These are phyloP conservation scores for Apogon hyalosoma DNA, from an alignment of 2,797 vertebrate species.

Conservation along the genomic window DNA sequence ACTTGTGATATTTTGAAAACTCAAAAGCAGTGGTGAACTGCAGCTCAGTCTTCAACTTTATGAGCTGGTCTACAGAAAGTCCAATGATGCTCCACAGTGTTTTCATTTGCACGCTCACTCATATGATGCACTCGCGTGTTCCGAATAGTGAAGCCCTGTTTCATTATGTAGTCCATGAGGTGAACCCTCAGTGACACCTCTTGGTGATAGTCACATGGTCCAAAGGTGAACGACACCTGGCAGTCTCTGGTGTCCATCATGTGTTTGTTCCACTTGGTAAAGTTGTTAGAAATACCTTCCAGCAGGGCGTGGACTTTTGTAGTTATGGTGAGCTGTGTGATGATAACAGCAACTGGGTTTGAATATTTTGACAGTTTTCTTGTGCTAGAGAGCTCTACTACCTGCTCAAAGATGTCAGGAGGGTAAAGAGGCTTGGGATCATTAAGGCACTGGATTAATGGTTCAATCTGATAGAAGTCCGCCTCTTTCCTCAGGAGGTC, in stretches of 20 bases:
- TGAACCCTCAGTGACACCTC: conserved; percentile 96
- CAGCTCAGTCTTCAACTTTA: conserved; percentile 93
- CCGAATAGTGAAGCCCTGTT: conserved; percentile 96
- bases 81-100: conserved; percentile 99
- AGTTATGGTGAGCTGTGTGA: conserved; percentile 96
- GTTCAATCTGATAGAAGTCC: conserved; percentile 98
- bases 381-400: conserved; percentile 97
- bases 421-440: conserved; percentile 97
- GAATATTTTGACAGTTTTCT: conserved; percentile 99
- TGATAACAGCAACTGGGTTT: conserved; percentile 97
- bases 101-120: conserved; percentile 98
- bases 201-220: conserved; percentile 98
- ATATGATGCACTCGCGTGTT: conserved; percentile 98
- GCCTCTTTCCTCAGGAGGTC: conserved; percentile 97
- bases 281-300: conserved; percentile 96
- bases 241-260: conserved; percentile 99
- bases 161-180: conserved; percentile 99
- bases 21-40: conserved; percentile 8
- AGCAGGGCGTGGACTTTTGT: conserved; percentile 95
- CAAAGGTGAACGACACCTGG: conserved; percentile 98
- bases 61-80: conserved; percentile 96
- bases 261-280: conserved; percentile 99
- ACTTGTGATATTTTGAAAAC: conserved; percentile 42
- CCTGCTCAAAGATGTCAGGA: conserved; percentile 96
- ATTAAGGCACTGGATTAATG: conserved; percentile 94